Evolutionary conservation across 2,113 vertebrate species (phyloP).

Genomic region (Drymodes brunneopygia): DNA sequence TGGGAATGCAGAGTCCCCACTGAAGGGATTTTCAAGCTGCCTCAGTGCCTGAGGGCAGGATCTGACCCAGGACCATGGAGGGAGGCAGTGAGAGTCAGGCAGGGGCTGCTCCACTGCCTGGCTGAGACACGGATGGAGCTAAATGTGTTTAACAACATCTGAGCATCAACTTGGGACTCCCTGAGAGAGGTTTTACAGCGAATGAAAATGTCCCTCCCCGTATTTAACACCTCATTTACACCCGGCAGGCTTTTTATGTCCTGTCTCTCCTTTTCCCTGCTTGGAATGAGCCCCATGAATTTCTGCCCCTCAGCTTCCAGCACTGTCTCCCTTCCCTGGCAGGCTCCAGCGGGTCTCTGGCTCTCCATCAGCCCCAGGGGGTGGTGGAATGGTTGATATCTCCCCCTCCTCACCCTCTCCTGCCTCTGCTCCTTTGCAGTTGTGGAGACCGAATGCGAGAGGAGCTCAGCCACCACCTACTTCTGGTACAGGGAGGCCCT

Average conservation of each 20-base stretch:
- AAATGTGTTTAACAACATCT: not conserved
- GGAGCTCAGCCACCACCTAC: constrained; percentile 96
- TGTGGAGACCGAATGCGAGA: constrained; percentile 91
- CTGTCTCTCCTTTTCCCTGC: not conserved
- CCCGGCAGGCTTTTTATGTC: not conserved
- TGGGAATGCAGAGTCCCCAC: not conserved
- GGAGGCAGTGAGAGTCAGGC: not conserved
- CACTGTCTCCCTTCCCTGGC: not conserved
- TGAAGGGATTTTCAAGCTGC: not conserved
- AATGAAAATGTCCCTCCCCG: not conserved
- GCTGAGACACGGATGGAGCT: not conserved
- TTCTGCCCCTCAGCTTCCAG: not conserved
- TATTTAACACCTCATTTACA: not conserved
- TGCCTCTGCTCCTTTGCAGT: constrained; percentile 66
- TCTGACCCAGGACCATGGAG: not conserved
- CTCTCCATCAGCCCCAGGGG: not conserved
- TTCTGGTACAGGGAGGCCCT: constrained; percentile 97
- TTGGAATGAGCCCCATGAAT: not conserved
- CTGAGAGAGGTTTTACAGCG: not conserved
- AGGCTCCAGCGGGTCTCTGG: not conserved
- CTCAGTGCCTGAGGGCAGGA: not conserved
- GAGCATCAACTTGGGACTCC: not conserved
- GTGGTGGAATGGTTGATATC: too few relatives aligned
- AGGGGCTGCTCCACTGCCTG: not conserved
- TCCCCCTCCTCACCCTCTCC: not conserved